Evolutionary conservation across 64 coral and sea anemone species (phyloP), one percentile per base, ranked within the genome.

Genomic region (Anthopleura sola): DNA sequence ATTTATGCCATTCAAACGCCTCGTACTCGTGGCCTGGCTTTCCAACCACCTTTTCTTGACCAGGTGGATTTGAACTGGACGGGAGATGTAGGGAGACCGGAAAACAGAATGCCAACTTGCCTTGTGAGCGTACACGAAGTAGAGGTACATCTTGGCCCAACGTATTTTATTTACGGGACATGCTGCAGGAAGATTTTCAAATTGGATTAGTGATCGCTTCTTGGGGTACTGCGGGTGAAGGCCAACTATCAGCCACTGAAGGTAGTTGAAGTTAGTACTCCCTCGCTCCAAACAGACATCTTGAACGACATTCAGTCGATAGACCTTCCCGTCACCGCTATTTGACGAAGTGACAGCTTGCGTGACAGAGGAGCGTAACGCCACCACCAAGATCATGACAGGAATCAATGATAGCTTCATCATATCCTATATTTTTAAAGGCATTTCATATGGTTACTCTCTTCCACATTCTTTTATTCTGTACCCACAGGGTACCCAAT

Each of bases 121-220:
- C 53, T 90, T 91, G 75, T 86, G 84, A 0, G 84, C 75, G 38
- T 91, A 86, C 3, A 36, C 15, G 51, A 82, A 91, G 66, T 93
- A 88, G 21, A 88, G 21, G 19, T 88, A 75, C 80, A 88, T 82
- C 7, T 74, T 80, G 14, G 89, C 83, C 33, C 50, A 91, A 7
- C 46, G 32, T 1, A 91, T 68, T 2, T 91, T 36, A 17, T 5
- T 26, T 19, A 50, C 11, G 2, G 55, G 15, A 44, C 84, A 86
- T 15, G 2, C 15, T 15, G 54, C 2, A 15, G 14, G 13, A 86
- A 83, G 48, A n/a, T 80, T 36, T 75, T 89, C 88, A 90, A 94
- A 94, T 78, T 94, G 88, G 9, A 94, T 68, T 10, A 94, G 78
- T 0, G 92, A 87, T 18, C 92, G 88, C 78, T 94, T 94, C 60